Percentiles rank a stretch among this genome's conserved stretches.
phyloP scores from a whole-genome alignment of 2,113 vertebrate species.

The Regulus satrapa region DNA sequence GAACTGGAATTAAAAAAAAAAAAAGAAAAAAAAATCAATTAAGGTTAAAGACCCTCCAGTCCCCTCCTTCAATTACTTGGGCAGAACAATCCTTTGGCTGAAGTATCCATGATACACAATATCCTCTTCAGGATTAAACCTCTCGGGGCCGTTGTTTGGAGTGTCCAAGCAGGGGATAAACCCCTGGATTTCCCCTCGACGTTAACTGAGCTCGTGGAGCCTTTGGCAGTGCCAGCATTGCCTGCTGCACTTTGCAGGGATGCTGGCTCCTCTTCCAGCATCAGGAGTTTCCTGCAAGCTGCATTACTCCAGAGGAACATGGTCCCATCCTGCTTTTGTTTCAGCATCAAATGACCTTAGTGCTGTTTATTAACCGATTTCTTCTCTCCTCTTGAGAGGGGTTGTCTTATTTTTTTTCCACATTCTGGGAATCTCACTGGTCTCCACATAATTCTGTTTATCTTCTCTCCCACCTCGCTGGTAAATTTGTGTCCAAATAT shows the following conservation, averaged over 20 bases:
- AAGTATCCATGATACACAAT: neutral
- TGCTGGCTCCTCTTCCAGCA: neutral
- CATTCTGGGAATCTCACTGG: neutral
- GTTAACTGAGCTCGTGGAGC: neutral
- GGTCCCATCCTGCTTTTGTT: neutral
- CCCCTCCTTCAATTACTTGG: neutral
- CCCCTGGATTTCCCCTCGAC: neutral
- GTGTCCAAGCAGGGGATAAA: neutral
- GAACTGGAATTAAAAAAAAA: neutral
- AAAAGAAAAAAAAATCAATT: neutral
- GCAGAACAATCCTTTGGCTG: neutral
- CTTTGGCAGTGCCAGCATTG: neutral
- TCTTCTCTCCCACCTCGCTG: neutral
- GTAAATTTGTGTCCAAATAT: neutral
- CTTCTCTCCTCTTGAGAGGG: neutral
- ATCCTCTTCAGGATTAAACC: neutral
- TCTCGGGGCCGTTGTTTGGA: neutral
- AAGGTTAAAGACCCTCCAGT: neutral
- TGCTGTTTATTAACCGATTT: neutral
- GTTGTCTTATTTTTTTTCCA: neutral
- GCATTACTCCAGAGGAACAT: accelerated
- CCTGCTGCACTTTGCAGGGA: neutral
- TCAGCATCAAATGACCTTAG: too few relatives aligned
- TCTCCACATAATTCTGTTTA: neutral
- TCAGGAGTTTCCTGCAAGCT: neutral